Evolutionary conservation across 2,113 vertebrate genomes (phyloP).

Genomic region (Charina bottae): DNA sequence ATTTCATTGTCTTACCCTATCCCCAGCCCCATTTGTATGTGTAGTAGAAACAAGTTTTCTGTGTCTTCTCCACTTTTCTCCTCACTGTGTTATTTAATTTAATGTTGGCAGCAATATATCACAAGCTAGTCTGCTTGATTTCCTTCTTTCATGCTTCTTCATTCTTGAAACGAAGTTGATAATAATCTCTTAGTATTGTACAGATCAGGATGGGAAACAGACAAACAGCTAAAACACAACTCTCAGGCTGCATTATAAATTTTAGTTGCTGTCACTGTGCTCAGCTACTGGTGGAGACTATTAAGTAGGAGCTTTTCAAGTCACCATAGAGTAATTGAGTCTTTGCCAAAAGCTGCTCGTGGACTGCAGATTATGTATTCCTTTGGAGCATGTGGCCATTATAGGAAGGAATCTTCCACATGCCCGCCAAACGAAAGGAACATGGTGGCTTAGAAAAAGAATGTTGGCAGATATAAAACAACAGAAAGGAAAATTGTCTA

Average conservation of each 20-base stretch:
- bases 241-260: constrained; percentile 40
- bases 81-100: neutral
- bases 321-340: constrained; percentile 41
- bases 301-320: constrained; percentile 66
- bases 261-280: constrained; percentile 45
- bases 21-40: neutral
- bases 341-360: constrained; percentile 59
- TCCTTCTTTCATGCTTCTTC: constrained; percentile 15
- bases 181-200: constrained; percentile 38
- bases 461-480: neutral
- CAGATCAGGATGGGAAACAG: constrained; percentile 14
- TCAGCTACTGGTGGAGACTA: constrained; percentile 63
- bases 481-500: neutral
- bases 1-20: neutral
- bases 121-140: neutral
- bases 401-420: constrained; percentile 48
- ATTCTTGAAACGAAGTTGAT: constrained; percentile 7
- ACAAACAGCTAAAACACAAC: constrained; percentile 1
- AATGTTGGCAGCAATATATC: fast-evolving
- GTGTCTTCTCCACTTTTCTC: neutral
- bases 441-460: neutral
- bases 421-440: constrained; percentile 1
- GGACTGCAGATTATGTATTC: constrained; percentile 47
- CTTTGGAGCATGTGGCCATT: constrained; percentile 57
- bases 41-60: neutral